Evolutionary conservation across 2,797 vertebrate genomes (phyloP).

Genomic region (Harpagifer antarcticus): DNA sequence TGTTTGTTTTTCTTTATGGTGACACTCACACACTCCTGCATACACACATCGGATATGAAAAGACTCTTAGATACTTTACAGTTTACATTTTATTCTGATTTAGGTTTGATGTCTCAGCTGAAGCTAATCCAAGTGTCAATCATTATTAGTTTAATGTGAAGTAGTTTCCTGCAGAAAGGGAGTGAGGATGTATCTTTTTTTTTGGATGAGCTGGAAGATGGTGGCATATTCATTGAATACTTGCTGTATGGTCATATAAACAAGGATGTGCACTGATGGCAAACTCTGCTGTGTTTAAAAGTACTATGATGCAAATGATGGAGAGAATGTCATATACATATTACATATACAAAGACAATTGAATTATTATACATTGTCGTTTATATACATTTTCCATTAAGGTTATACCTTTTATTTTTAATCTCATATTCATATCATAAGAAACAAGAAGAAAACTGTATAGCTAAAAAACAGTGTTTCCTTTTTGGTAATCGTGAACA

Average conservation of each 20-base stretch:
- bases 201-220: slow-evolving; percentile 38
- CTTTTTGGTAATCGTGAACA: not conserved
- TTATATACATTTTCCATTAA: not conserved
- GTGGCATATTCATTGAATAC: not conserved
- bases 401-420: not conserved
- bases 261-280: slow-evolving; percentile 10
- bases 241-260: slow-evolving; percentile 21
- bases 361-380: not conserved
- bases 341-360: not conserved
- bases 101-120: slow-evolving; percentile 33
- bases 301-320: not conserved
- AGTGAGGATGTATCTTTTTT: slow-evolving; percentile 29
- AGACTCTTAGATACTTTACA: slow-evolving; percentile 35
- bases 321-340: not conserved
- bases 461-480: slow-evolving; percentile 9
- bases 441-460: not conserved
- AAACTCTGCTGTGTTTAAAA: slow-evolving; percentile 20
- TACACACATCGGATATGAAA: slow-evolving; percentile 47
- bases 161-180: slow-evolving; percentile 5
- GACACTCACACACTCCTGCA: slow-evolving; percentile 10
- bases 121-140: slow-evolving; percentile 32
- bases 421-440: not conserved
- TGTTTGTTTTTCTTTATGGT: slow-evolving; percentile 73
- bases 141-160: slow-evolving; percentile 23
- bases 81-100: slow-evolving; percentile 32